Percentiles rank a stretch among this genome's conserved stretches.
phyloP scores from a whole-genome alignment of 2,888 invertebrate genomes.

The Flexamia atlantica region DNA sequence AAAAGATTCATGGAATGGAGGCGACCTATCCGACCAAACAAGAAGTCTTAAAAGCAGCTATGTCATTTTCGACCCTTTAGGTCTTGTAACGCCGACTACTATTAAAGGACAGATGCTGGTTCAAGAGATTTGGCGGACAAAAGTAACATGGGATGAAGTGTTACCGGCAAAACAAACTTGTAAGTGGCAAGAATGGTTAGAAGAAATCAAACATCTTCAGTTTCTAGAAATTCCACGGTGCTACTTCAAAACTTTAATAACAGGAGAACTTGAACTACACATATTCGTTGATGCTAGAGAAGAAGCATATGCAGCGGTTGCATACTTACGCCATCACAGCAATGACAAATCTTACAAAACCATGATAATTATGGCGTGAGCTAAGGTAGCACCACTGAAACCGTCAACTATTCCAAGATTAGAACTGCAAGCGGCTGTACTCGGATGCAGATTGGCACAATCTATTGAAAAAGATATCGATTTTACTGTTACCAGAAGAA shows the following conservation, averaged over 20 bases:
- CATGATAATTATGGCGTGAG: not conserved
- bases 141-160: conserved; percentile 1
- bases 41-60: not conserved
- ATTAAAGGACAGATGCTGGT: not conserved
- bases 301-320: not conserved
- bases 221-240: not conserved
- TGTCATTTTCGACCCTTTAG: conserved; percentile 19
- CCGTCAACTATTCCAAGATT: not conserved
- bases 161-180: not conserved
- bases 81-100: not conserved
- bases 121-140: not conserved
- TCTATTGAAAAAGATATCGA: not conserved
- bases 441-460: not conserved
- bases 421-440: conserved; percentile 19
- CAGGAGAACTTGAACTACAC: not conserved
- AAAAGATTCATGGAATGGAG: not conserved
- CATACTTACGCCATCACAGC: not conserved
- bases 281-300: conserved; percentile 3
- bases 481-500: not conserved
- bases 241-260: not conserved
- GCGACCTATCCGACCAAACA: not conserved
- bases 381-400: conserved; percentile 25
- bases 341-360: not conserved
- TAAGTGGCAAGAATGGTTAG: not conserved
- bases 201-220: not conserved